Base-by-base conservation (phyloP, 2,888 invertebrate genomes). In the Nemotelus pantherinus region DNA sequence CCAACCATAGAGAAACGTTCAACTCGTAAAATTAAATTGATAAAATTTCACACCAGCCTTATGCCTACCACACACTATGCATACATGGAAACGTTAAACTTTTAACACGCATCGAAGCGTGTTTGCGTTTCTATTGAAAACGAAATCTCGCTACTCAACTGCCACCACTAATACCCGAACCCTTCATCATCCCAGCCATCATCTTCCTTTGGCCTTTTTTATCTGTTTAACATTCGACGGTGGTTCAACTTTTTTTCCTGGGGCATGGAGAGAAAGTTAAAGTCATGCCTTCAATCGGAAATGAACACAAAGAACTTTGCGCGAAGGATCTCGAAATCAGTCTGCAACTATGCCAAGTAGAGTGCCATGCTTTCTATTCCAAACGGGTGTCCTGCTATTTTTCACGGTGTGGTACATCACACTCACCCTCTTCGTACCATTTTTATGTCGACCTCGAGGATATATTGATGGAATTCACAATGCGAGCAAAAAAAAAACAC, bases 1-100 rank as follows among this genome's bases (percentile, higher is more conserved):
- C 9, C 1, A 9, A 5, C 50, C 5, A 1, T 50, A 65, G 25
- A 45, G 45, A 47, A 44, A 44, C 47, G 47, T n/a, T 7, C 9
- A 50, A 9, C 47, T 65, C 65, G 7, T 65, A 47, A 65, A 65
- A 45, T 65, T 65, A 65, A 65, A 45, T 65, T 65, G 65, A 65
- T 65, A 47, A 65, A 65, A 65, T 65, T 45, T 65, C 65, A 45
- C 65, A 65, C 65, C 65, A 47, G 45, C 45, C 65, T 25, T 47
- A 65, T 65, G 10, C 25, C 10, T 39, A 63, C 65, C 45, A 45
- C 10, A 47, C 47, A 45, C 47, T 10, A 41, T 9, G 9, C 50
- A 9, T 9, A 7, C 9, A 1, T 7, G 4, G 43, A 43, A 5
- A 4, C 63, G 41, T 41, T 41, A 63, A 41, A 3, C 63, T 5